Conservation (phyloP, 2,888 invertebrate species). For the Andrena flavipes region DNA sequence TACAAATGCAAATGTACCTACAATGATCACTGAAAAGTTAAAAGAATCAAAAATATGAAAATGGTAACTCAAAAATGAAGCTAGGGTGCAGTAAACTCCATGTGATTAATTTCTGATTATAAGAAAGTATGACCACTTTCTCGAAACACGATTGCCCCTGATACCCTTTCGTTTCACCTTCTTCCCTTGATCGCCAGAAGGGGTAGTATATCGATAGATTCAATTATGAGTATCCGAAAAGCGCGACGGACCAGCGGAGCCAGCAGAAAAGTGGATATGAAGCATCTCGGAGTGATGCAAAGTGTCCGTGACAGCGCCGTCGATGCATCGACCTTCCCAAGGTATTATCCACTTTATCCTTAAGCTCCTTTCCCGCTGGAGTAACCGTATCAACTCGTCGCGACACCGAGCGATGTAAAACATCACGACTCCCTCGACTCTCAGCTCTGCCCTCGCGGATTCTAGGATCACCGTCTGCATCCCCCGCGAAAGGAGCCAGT, state of each 20-base stretch:
- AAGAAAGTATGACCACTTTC: too few species aligned
- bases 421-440: conserved; percentile 28
- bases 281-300: conserved; percentile 12
- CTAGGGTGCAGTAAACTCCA: too few species aligned
- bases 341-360: conserved; percentile 54
- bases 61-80: too few species aligned
- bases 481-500: conserved; percentile 15
- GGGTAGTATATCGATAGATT: background rate
- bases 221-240: background rate
- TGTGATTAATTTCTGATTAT: too few species aligned
- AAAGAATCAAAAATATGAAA: too few species aligned
- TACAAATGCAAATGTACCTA: too few species aligned
- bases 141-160: too few species aligned
- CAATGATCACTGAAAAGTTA: too few species aligned
- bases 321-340: conserved; percentile 22
- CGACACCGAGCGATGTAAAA: conserved; percentile 54
- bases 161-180: too few species aligned
- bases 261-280: conserved; percentile 37
- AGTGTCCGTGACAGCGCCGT: conserved; percentile 15
- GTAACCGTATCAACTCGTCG: conserved; percentile 55
- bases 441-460: conserved; percentile 24
- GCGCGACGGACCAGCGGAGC: background rate
- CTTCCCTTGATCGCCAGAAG: too few species aligned
- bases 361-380: conserved; percentile 48
- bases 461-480: background rate